Percentiles rank a stretch among this genome's conserved stretches.
These are phyloP conservation scores for Lasioglossum villosulum DNA, from an alignment of 2,888 invertebrate genomes.

Conservation along the genomic window DNA sequence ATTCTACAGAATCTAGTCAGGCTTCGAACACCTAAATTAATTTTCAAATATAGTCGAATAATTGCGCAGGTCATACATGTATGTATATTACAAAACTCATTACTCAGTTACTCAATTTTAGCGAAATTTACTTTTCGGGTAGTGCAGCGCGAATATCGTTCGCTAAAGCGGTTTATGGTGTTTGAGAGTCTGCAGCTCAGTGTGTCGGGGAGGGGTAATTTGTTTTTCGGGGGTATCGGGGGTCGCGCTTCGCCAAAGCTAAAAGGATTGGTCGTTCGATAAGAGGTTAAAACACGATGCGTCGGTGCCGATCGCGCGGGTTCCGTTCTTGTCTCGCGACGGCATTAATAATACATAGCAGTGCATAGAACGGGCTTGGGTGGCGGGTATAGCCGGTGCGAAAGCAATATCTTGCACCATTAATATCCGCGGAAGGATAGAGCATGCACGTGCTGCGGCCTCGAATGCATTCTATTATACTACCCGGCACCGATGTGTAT, in stretches of 20 bases:
- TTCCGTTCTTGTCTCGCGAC: constrained; percentile 68
- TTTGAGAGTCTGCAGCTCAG: background rate
- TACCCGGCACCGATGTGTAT: constrained; percentile 43
- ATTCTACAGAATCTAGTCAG: too few relatives aligned
- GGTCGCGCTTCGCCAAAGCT: constrained; percentile 3
- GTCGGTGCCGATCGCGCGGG: constrained; percentile 53
- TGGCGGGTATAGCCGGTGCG: constrained; percentile 65
- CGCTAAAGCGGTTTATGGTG: background rate
- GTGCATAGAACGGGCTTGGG: constrained; percentile 44
- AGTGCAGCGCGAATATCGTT: background rate
- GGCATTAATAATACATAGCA: constrained; percentile 75
- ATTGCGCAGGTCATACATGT: too few relatives aligned
- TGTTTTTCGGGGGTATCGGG: background rate
- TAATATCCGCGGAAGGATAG: constrained; percentile 78
- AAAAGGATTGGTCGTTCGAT: constrained; percentile 13
- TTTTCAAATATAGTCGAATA: too few relatives aligned
- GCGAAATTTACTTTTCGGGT: background rate
- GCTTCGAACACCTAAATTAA: too few relatives aligned
- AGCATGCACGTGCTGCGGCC: constrained; percentile 62
- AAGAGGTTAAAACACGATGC: constrained; percentile 46
- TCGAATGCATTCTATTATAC: constrained; percentile 77
- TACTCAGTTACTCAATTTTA: background rate
- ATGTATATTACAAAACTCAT: too few relatives aligned
- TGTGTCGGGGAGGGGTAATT: background rate
- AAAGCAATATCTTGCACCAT: constrained; percentile 81